Base-by-base conservation (phyloP, 2,113 vertebrate genomes). In the Pungitius pungitius region DNA sequence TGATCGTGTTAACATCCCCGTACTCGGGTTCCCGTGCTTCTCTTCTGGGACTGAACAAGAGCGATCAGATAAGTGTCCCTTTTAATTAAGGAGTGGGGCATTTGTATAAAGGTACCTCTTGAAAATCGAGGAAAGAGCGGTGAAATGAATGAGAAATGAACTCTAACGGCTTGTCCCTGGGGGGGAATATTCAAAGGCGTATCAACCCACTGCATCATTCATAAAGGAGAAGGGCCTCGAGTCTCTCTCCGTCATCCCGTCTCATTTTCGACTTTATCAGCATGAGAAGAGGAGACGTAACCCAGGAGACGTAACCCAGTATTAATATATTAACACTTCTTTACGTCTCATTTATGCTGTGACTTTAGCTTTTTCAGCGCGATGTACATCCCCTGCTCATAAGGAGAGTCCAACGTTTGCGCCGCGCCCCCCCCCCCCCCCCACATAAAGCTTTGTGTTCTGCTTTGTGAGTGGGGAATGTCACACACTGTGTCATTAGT, bases 31-130 rank as follows among this genome's bases (percentile, higher is more conserved):
- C 33, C 47, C 67, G 57, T 35, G 27, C 45, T 74, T 49, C 30
- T 67, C 49, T 52, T 73, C 58, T 60, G 43, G 51, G 39, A 61
- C 22, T 55, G 75, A 78, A 76, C 43, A 45, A 45, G 58, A 74
- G 62, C 26, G 39, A 84, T 90, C 80, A 71, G 75, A 87, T 88
- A 86, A 79, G 59, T 61, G 67, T 30, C 47, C 6, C 3, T 57
- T 79, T 86, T 80, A 87, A 86, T 86, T 78, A 68, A 81, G 75
- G 42, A 78, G 54, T 3, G 39, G 49, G 26, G 58, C 17, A 27
- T 52, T 52, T 49, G 66, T 62, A 71, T 37, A 55, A 65, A 59
- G 54, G 62, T 47, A 42, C 42, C 56, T 65, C 54, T 80, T 67
- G 2, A 73, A 73, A 81, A 69, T 60, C 8, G 12, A 33, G 56